Evolutionary conservation across 2,797 vertebrate species (phyloP).

Genomic region (Morelia viridis): DNA sequence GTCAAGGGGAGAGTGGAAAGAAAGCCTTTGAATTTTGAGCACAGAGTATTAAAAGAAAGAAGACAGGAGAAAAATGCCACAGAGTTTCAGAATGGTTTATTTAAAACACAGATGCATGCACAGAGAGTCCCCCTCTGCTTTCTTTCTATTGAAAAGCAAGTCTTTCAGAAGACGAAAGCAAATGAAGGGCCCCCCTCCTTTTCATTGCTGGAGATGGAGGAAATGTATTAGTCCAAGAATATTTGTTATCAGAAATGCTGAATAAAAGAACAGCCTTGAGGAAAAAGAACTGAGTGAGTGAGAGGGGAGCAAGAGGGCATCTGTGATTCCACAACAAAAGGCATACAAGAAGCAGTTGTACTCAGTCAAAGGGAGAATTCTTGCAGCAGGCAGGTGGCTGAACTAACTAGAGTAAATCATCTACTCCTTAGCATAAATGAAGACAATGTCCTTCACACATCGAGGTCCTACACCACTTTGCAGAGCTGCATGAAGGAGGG

Average conservation of each 20-base stretch:
- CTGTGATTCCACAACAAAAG: slow-evolving; percentile 12
- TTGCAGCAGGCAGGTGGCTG: slow-evolving; percentile 11
- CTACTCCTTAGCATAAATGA: neutral
- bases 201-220: slow-evolving; percentile 30
- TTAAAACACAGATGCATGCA: neutral
- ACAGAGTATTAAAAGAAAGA: slow-evolving; percentile 19
- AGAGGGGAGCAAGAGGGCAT: slow-evolving; percentile 22
- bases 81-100: slow-evolving; percentile 17
- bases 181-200: neutral
- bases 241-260: neutral
- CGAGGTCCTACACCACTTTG: neutral
- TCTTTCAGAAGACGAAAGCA: neutral
- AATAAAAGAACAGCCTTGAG: neutral
- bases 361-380: slow-evolving; percentile 2
- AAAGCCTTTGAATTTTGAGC: slow-evolving; percentile 52
- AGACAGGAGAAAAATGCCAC: slow-evolving; percentile 6
- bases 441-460: neutral
- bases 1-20: slow-evolving; percentile 53
- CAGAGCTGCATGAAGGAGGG: neutral
- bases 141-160: slow-evolving; percentile 30
- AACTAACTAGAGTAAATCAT: slow-evolving; percentile 1
- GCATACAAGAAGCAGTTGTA: neutral
- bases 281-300: slow-evolving; percentile 24
- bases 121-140: neutral
- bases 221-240: slow-evolving; percentile 33